Base-by-base conservation (phyloP, 2,797 vertebrate species). In the Anas bernieri region DNA sequence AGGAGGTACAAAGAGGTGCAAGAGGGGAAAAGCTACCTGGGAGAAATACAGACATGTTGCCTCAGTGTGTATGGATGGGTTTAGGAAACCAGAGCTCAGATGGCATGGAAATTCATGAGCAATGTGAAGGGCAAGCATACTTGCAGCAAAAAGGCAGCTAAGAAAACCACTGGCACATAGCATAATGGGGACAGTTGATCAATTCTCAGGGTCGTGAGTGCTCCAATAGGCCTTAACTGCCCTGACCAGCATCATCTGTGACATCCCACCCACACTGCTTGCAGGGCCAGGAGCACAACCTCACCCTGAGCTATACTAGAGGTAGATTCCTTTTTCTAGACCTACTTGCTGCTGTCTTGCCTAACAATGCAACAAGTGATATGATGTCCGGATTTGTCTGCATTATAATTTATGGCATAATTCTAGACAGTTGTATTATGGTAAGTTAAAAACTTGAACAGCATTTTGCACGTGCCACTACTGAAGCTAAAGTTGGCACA, bases 221-320 rank as follows among this genome's bases (percentile, higher is more conserved):
- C 7, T n/a, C 31, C 8, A 37, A 0, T 35, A 74, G 73, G 5
- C 6, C 9, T 48, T 61, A 64, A 50, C 3, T 69, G 3, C 18
- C 33, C 54, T 54, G 39, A 26, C 6, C 4, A 83, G 26, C 5
- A 30, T 17, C 12, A 58, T 6, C 17, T 73, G 23, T 69, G 64
- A 16, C 1, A 9, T 8, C 7, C 13, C 17, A 18, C 5, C 21
- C 5, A 21, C 9, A 1, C 2, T 31, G 21, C 23, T 76, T 10
- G 25, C 3, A 68, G 26, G 12, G 54, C 9, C 33, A 26, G n/a
- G 50, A 58, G 8, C 2, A 6, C 5, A 16, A 0, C 1, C 14
- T 50, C 0, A 0, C 12, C 66, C 39, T 75, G 21, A 54, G 58
- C 8, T 64, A 3, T 45, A 22, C 5, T 1, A 1, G 14, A 28